Conservation (phyloP, 2,797 vertebrate species). For the Phylloscopus collybita region DNA sequence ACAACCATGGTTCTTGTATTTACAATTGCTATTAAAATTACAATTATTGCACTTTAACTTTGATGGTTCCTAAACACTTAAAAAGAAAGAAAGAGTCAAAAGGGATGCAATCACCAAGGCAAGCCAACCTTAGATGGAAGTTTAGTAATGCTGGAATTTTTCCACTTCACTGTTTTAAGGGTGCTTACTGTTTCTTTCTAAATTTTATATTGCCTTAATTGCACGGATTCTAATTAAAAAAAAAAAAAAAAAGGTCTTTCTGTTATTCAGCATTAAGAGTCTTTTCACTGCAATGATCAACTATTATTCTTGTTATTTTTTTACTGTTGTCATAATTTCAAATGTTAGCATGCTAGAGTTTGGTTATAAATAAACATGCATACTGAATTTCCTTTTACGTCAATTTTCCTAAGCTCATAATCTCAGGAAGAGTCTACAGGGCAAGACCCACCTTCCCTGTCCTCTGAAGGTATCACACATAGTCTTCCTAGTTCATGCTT, state of each 20-base stretch:
- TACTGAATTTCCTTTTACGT: neutral
- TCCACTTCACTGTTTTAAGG: neutral
- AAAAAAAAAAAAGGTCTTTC: neutral
- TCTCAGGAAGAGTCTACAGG: neutral
- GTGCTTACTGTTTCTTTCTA: neutral
- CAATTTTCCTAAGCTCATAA: neutral
- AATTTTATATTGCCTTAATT: neutral
- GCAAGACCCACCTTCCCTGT: neutral
- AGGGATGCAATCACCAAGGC: rapidly evolving
- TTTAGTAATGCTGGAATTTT: neutral
- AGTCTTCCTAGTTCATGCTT: neutral
- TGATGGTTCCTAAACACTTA: neutral
- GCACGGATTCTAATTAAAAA: neutral
- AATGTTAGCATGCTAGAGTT: neutral
- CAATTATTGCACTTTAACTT: neutral
- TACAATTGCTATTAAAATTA: neutral
- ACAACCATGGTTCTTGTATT: neutral
- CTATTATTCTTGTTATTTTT: neutral
- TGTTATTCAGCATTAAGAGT: neutral
- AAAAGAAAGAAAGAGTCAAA: neutral
- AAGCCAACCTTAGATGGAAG: neutral
- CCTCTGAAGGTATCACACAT: neutral
- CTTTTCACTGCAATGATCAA: neutral
- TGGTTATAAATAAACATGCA: neutral
- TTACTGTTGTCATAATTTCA: neutral